phyloP scores from a whole-genome alignment of 1,140 invertebrate genomes.

The Agrilus planipennis region DNA sequence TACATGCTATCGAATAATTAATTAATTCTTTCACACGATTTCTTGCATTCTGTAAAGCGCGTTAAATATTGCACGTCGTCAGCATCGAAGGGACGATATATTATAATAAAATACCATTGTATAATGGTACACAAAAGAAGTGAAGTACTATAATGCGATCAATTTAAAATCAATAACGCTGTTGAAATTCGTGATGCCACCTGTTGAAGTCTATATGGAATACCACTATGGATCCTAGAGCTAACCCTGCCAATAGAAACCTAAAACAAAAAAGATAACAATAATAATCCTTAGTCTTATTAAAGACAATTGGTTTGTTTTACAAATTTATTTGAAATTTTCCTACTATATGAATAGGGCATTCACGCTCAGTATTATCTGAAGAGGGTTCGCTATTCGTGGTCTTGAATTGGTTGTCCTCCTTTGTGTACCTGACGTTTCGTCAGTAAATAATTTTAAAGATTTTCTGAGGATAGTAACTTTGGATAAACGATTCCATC shows the following conservation, averaged over 20 bases:
- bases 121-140: neutral
- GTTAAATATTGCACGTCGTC: slow-evolving; percentile 7
- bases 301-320: too few relatives aligned
- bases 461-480: too few relatives aligned
- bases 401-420: too few relatives aligned
- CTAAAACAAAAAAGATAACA: slow-evolving; percentile 42
- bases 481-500: too few relatives aligned
- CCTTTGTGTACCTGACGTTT: too few relatives aligned
- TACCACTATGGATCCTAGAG: slow-evolving; percentile 94
- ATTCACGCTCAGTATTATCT: too few relatives aligned
- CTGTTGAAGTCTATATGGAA: slow-evolving; percentile 99
- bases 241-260: slow-evolving; percentile 89
- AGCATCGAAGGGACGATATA: slow-evolving; percentile 4
- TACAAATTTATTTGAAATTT: too few relatives aligned
- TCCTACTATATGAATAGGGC: too few relatives aligned
- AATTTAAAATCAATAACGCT: slow-evolving; percentile 56
- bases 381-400: too few relatives aligned
- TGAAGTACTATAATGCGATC: slow-evolving; percentile 1
- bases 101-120: slow-evolving; percentile 3
- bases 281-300: too few relatives aligned
- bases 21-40: neutral
- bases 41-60: neutral
- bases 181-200: slow-evolving; percentile 98
- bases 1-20: neutral
- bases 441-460: too few relatives aligned